Evolutionary conservation across 2,888 invertebrate genomes (phyloP).

Genomic region (Sphinx pinastri): DNA sequence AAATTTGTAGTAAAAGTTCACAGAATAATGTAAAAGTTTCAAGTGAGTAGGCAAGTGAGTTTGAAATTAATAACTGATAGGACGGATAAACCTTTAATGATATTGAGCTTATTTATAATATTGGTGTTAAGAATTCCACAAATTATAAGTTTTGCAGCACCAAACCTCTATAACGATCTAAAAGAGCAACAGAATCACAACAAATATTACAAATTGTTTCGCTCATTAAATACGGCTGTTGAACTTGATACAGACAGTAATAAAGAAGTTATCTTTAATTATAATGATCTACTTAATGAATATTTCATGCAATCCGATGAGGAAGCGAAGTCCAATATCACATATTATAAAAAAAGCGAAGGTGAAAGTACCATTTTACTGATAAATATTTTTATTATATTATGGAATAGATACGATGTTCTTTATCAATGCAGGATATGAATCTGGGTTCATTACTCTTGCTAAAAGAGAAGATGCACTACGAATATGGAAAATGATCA

Average conservation of each 20-base stretch:
- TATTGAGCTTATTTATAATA: not conserved
- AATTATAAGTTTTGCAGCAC: not conserved
- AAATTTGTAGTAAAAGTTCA: not conserved
- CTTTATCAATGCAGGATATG: not conserved
- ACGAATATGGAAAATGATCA: slow-evolving; percentile 50
- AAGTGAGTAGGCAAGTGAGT: too few relatives aligned
- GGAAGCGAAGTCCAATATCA: not conserved
- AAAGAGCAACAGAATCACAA: not conserved
- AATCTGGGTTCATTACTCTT: not conserved
- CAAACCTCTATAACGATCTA: not conserved
- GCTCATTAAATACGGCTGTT: not conserved
- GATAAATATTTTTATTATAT: not conserved
- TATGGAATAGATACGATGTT: not conserved
- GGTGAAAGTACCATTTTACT: slow-evolving; percentile 30
- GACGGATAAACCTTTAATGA: not conserved
- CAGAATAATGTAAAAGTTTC: too few relatives aligned
- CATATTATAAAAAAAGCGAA: slow-evolving; percentile 27
- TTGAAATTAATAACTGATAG: too few relatives aligned
- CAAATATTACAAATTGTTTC: not conserved
- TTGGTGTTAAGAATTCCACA: not conserved
- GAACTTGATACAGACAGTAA: not conserved
- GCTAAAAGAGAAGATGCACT: slow-evolving; percentile 31
- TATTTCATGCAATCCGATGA: slow-evolving; percentile 20
- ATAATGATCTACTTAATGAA: slow-evolving; percentile 22
- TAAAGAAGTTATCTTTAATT: slow-evolving; percentile 10